Evolutionary conservation across 2,797 vertebrate genomes (phyloP), one percentile per base, ranked within the genome.

Genomic region (Thamnophis elegans): DNA sequence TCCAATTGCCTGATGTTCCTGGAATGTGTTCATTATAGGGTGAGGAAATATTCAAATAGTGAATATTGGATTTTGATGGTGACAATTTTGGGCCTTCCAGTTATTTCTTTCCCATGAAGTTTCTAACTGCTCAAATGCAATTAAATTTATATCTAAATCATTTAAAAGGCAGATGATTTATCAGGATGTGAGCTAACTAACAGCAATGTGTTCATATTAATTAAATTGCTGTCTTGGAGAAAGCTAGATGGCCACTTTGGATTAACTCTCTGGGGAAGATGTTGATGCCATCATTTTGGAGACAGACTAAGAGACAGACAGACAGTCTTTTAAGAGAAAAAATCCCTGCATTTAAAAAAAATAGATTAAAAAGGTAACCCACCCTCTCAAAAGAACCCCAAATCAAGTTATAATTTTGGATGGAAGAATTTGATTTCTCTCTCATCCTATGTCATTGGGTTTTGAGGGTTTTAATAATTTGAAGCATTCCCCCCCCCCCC

Each of bases 401-500:
- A 78, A 36, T 12, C 59, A 60, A 26, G 10, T 26, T 10, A 22
- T 78, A 78, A 78, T 78, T 78, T 78, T 78, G 68, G 36, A 42
- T 22, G 18, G 68, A 78, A 36, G 68, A 42, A 78, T 78, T 78
- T 42, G 14, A 78, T 78, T 78, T 22, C 68, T 36, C 68, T 36
- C 32, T 53, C 95, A 6, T 91, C 2, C 3, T 88, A 88, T 85
- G 5, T 91, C 26, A 14, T 47, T 92, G 47, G 28, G 47, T 1
- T 91, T 95, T 88, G 59, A 89, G 89, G 78, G 36, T 82, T 25
- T 18, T 22, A 25, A 59, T 65, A 53, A 65, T 87, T 32, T 25
- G 2, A 20, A 47, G 59, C 11, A 85, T 25, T 22, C 93, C 93
- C 92, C 94, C 9, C 0, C 0, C 5, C 0, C n/a, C n/a, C n/a